Evolutionary conservation across 2,797 vertebrate genomes (phyloP).

Genomic region (Jordanella pulchra): DNA sequence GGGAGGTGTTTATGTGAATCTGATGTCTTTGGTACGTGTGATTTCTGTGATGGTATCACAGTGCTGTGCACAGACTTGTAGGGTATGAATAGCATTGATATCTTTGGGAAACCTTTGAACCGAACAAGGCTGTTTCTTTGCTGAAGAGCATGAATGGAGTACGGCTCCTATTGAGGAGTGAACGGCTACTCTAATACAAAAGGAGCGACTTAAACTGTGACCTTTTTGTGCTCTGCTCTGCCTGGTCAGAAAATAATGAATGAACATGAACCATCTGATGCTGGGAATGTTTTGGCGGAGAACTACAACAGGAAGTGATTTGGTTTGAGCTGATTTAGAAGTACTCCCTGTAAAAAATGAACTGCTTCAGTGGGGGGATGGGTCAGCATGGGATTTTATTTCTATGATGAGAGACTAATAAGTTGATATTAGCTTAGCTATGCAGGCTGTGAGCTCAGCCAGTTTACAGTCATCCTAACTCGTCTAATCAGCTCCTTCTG

Average conservation of each 20-base stretch:
- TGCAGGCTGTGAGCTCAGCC: not conserved
- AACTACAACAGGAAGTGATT: not conserved
- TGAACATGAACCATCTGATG: not conserved
- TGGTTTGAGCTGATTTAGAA: not conserved
- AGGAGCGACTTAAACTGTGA: not conserved
- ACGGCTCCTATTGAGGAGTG: not conserved
- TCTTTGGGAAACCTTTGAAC: constrained; percentile 1
- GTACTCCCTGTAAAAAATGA: too few species aligned
- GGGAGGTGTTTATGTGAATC: not conserved
- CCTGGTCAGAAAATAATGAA: not conserved
- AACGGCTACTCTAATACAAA: not conserved
- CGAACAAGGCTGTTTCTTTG: not conserved
- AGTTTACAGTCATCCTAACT: not conserved
- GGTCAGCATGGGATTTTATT: too few species aligned
- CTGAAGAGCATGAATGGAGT: not conserved
- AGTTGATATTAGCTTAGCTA: not conserved
- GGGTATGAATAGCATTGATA: not conserved
- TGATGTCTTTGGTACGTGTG: constrained; percentile 19
- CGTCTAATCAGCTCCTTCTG: too few species aligned
- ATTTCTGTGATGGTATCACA: constrained; percentile 18
- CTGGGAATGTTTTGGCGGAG: not conserved
- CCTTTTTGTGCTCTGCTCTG: not conserved
- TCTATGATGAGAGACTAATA: too few species aligned
- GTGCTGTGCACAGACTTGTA: not conserved
- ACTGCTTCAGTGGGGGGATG: too few species aligned